phyloP scores from a whole-genome alignment of 35 echinoderm and acorn worm genomes.

The Hemicentrotus pulcherrimus region DNA sequence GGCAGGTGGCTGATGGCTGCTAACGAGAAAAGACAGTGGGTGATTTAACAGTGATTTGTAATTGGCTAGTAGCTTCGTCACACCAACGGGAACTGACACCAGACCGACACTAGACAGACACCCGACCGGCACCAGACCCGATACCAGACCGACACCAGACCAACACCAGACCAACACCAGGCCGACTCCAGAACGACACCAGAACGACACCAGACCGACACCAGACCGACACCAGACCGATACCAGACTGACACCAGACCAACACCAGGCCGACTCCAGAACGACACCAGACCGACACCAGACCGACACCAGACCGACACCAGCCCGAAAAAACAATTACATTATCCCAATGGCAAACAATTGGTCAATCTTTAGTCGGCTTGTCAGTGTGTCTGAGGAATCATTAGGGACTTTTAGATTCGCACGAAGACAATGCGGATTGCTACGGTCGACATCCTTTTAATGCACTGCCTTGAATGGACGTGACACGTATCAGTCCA shows the following conservation, averaged over 20 bases:
- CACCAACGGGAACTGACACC: background rate
- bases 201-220: background rate
- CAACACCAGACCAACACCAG: background rate
- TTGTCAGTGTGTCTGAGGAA: too few relatives aligned
- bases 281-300: background rate
- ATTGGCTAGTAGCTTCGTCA: too few relatives aligned
- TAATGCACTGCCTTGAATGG: too few relatives aligned
- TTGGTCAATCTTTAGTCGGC: background rate
- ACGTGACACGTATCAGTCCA: too few relatives aligned
- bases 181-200: too few relatives aligned
- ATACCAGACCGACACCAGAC: background rate
- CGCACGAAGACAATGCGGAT: too few relatives aligned
- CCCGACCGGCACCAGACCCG: background rate
- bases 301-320: background rate
- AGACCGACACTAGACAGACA: background rate
- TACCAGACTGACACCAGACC: background rate
- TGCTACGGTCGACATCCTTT: too few relatives aligned
- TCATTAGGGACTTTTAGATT: too few relatives aligned
- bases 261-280: too few relatives aligned
- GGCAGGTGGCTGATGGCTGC: background rate
- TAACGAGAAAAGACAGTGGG: background rate
- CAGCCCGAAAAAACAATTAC: background rate
- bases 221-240: background rate
- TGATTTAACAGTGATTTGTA: background rate
- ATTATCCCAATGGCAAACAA: background rate